A percentile compares a stretch with the other conserved stretches of the same genome.
Conservation (phyloP, 2,888 invertebrate genomes). For the Polydrusus cervinus region DNA sequence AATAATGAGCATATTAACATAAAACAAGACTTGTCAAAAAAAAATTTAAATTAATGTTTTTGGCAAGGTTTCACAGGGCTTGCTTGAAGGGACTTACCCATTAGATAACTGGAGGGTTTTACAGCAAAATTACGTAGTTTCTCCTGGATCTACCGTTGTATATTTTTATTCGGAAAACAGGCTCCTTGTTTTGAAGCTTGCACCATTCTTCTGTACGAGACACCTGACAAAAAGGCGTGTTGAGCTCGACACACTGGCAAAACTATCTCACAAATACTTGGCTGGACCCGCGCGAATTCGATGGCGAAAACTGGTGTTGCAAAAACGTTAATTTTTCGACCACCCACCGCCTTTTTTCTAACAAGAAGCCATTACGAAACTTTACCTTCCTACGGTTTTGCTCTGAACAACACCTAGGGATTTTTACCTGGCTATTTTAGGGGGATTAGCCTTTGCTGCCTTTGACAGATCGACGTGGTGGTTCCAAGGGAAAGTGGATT, state of each 20-base stretch:
- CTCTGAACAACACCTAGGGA: conserved; percentile 52
- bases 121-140: conserved; percentile 12
- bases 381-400: conserved; percentile 51
- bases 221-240: conserved; percentile 51
- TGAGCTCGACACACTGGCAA: conserved; percentile 22
- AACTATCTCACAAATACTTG: conserved; percentile 28
- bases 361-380: conserved; percentile 68
- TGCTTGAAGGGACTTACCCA: not conserved
- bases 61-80: not conserved
- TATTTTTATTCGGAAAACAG: conserved; percentile 29
- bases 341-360: conserved; percentile 68
- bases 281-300: not conserved
- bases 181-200: conserved; percentile 49
- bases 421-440: conserved; percentile 52
- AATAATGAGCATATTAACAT: conserved; percentile 28
- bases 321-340: conserved; percentile 59
- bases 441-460: conserved; percentile 39
- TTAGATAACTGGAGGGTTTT: conserved; percentile 21
- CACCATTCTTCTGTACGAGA: conserved; percentile 44
- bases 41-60: conserved; percentile 23
- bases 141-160: conserved; percentile 12
- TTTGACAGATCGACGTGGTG: conserved; percentile 24
- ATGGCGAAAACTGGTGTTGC: conserved; percentile 7
- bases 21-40: conserved; percentile 23
- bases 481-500: conserved; percentile 11